phyloP scores from a whole-genome alignment of 2,888 invertebrate genomes.

The Ryuthela nishihirai region DNA sequence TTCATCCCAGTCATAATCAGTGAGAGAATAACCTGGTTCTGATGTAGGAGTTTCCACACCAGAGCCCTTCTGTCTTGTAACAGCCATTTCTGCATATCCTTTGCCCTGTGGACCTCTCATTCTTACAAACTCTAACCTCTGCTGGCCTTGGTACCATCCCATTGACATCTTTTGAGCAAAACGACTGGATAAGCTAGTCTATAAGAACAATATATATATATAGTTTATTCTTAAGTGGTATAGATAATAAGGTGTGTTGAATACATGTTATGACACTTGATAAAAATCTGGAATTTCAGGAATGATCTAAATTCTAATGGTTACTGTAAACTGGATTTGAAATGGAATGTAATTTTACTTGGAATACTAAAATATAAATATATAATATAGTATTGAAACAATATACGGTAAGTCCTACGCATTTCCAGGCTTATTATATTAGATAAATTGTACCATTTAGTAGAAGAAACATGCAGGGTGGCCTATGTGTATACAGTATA shows the following conservation, averaged over 20 bases:
- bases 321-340: no score
- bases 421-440: no score
- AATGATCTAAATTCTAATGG: no score
- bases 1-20: constrained; percentile 73
- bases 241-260: neutral
- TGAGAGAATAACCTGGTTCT: constrained; percentile 78
- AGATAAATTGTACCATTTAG: no score
- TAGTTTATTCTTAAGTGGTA: neutral
- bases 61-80: constrained; percentile 81
- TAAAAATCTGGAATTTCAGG: no score
- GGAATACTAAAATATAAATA: neutral
- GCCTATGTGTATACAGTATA: no score
- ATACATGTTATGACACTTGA: neutral
- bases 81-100: constrained; percentile 97
- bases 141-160: constrained; percentile 61
- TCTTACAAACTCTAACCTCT: constrained; percentile 93
- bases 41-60: constrained; percentile 93
- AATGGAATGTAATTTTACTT: no score
- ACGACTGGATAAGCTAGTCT: constrained; percentile 90
- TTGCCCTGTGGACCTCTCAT: constrained; percentile 97
- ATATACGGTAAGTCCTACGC: no score
- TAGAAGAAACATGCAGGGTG: no score
- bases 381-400: no score
- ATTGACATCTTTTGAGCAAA: constrained; percentile 95
- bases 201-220: neutral